phyloP scores from a whole-genome alignment of 2,113 vertebrate species.

The Scomber scombrus region DNA sequence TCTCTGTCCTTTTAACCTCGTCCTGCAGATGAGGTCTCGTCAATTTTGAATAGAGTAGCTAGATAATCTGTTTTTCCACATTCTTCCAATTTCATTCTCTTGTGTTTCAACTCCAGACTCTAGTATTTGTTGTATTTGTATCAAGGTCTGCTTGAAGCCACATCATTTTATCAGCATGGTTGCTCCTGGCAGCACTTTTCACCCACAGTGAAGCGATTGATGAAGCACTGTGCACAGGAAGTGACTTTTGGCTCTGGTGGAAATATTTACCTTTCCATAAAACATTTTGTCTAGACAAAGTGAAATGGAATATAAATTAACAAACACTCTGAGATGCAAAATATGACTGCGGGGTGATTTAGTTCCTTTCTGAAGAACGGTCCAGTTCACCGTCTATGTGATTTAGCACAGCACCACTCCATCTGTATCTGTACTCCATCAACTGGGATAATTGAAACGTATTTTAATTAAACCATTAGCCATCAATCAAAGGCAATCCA shows the following conservation, averaged over 20 bases:
- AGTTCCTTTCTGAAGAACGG: conserved; percentile 39
- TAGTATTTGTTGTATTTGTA: conserved; percentile 22
- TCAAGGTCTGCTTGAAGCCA: conserved; percentile 48
- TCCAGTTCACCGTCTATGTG: conserved; percentile 34
- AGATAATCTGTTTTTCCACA: conserved; percentile 20
- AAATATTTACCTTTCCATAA: conserved; percentile 68
- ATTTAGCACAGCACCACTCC: conserved; percentile 55
- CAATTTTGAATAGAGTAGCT: conserved; percentile 2
- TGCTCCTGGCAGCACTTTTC: conserved; percentile 45
- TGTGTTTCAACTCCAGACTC: conserved; percentile 11
- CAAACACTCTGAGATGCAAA: conserved; percentile 44
- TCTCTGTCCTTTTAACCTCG: conserved; percentile 22
- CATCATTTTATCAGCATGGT: conserved; percentile 54
- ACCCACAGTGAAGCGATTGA: conserved; percentile 40
- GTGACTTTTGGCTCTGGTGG: conserved; percentile 45
- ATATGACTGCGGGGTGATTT: conserved; percentile 59
- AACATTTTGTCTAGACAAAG: conserved; percentile 64
- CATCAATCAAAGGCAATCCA: conserved; percentile 57
- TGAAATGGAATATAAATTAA: conserved; percentile 70
- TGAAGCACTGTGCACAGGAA: conserved; percentile 40
- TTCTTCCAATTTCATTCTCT: conserved; percentile 16
- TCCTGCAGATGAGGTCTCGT: conserved; percentile 4
- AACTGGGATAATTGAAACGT: conserved; percentile 54
- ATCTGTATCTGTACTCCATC: conserved; percentile 45
- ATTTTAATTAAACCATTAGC: conserved; percentile 66